Evolutionary conservation across 2,888 invertebrate species (phyloP).

Genomic region (Emesis castigata): DNA sequence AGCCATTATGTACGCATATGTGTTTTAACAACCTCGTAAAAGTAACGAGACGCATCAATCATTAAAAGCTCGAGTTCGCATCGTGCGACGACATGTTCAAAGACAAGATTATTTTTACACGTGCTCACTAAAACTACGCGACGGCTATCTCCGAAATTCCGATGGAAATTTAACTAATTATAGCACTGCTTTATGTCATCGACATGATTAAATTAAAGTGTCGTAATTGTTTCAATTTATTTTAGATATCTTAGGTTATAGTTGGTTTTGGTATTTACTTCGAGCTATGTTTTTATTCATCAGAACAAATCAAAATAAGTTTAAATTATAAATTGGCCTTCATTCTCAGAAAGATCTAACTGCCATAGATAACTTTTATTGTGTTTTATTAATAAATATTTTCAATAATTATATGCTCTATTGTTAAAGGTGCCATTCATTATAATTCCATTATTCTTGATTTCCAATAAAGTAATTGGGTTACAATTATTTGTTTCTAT

Average conservation of each 20-base stretch:
- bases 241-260: too few relatives aligned
- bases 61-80: slow-evolving; percentile 50
- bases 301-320: too few relatives aligned
- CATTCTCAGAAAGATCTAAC: too few relatives aligned
- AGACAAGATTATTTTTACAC: slow-evolving; percentile 83
- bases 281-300: background rate
- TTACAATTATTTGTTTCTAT: too few relatives aligned
- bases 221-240: too few relatives aligned
- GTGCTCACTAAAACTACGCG: slow-evolving; percentile 74
- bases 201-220: background rate
- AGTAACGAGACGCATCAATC: slow-evolving; percentile 60
- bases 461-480: too few relatives aligned
- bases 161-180: background rate
- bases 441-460: too few relatives aligned
- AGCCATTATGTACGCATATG: slow-evolving; percentile 15
- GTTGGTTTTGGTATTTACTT: background rate
- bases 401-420: too few relatives aligned
- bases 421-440: too few relatives aligned
- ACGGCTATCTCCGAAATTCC: background rate
- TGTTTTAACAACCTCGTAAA: slow-evolving; percentile 57
- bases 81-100: slow-evolving; percentile 76
- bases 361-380: too few relatives aligned
- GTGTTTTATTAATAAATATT: too few relatives aligned
- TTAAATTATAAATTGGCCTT: too few relatives aligned
- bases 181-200: background rate